Evolutionary conservation across 2,797 vertebrate genomes (phyloP).

Genomic region (Octomys mimax): DNA sequence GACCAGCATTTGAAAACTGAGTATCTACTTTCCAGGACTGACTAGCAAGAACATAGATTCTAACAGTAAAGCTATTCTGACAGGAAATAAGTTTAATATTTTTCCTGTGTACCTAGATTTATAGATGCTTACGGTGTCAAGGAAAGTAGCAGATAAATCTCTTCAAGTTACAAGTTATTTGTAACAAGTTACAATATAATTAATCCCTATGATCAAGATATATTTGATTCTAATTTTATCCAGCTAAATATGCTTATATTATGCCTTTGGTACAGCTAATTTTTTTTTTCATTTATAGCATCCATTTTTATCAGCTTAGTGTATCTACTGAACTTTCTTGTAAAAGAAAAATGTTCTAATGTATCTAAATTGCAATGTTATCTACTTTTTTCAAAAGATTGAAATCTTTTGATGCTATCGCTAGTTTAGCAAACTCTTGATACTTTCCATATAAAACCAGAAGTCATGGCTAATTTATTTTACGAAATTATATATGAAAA

Average conservation of each 20-base stretch:
- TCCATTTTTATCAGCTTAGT: conserved; percentile 29
- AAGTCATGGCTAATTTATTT: conserved; percentile 21
- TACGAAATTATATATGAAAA: conserved; percentile 33
- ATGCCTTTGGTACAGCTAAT: neutral
- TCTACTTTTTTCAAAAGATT: conserved; percentile 27
- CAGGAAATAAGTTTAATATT: conserved; percentile 45
- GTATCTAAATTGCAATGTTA: conserved; percentile 39
- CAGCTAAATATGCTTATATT: conserved; percentile 64
- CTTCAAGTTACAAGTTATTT: conserved; percentile 43
- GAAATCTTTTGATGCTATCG: conserved; percentile 35
- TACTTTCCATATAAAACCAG: conserved; percentile 32
- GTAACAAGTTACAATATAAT: conserved; percentile 53
- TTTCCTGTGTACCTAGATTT: conserved; percentile 33
- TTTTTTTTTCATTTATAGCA: conserved; percentile 38
- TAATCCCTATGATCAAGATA: conserved; percentile 56
- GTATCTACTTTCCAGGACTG: conserved; percentile 51
- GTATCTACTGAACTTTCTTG: conserved; percentile 28
- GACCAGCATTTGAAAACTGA: conserved; percentile 69
- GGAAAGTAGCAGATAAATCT: conserved; percentile 52
- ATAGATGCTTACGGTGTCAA: conserved; percentile 65
- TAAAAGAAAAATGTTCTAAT: conserved; percentile 30
- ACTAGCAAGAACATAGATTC: conserved; percentile 38
- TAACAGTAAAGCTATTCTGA: neutral
- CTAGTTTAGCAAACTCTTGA: conserved; percentile 62
- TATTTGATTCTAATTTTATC: conserved; percentile 48